Conservation (phyloP, 2,113 vertebrate species). For the Lethenteron camtschaticum region DNA sequence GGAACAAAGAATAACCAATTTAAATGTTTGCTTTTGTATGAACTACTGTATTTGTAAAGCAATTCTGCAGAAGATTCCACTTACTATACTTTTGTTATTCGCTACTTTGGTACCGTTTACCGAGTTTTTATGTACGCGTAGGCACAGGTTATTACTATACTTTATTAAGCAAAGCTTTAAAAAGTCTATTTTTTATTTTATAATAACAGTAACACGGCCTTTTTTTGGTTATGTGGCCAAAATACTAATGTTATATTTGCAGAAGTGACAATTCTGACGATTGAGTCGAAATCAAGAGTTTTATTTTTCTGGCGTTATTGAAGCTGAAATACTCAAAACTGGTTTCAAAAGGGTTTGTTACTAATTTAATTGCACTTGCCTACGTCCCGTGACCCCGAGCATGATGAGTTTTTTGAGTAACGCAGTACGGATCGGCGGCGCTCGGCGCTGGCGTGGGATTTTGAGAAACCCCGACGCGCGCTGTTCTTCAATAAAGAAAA, state of each 20-base stretch:
- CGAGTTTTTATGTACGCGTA: neutral
- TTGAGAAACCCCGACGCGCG: no score
- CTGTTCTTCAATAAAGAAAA: no score
- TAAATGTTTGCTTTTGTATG: neutral
- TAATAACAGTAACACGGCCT: neutral
- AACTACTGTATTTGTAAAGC: neutral
- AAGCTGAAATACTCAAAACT: no score
- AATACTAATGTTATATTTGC: conserved; percentile 6
- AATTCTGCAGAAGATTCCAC: neutral
- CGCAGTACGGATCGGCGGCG: no score
- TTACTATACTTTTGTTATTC: conserved; percentile 1
- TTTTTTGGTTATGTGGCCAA: conserved; percentile 3
- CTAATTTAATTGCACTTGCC: no score
- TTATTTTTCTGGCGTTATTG: conserved; percentile 3
- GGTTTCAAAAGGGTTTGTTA: no score
- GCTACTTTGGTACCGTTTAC: conserved; percentile 4
- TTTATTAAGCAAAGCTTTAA: conserved; percentile 4
- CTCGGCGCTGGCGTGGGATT: no score
- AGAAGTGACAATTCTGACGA: neutral
- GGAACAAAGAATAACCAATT: conserved; percentile 1
- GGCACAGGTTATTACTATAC: conserved; percentile 5
- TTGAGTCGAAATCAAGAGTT: neutral
- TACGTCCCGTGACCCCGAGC: no score
- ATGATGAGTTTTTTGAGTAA: no score
- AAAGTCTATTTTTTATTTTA: conserved; percentile 2